Base-by-base conservation (phyloP, 1,140 invertebrate species). In the Pseudachorutes palmiensis region DNA sequence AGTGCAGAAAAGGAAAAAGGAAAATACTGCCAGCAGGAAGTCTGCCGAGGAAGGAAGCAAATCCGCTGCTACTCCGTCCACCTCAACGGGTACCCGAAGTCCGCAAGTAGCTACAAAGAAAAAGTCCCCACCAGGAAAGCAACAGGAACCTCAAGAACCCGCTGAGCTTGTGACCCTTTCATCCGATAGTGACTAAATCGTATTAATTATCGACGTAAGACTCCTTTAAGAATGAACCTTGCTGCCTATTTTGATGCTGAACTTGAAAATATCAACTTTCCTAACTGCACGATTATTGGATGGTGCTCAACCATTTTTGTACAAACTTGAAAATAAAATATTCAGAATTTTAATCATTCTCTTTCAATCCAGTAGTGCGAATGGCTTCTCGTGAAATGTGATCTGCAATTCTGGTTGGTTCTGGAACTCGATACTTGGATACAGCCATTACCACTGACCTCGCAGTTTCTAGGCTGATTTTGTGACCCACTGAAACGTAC, bases 401-500 rank as follows among this genome's bases (percentile, higher is more conserved):
- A 61, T 76, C 76, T 26, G 75, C 80, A 75, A 76, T 73, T 74
- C 81, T 72, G 19, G 78, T 74, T 48, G 81, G 81, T 70, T 81
- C 80, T n/a, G 81, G 80, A 66, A 81, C 75, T 36, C 80, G 72
- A 69, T 76, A 78, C 70, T 77, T 76, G 51, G 76, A 77, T 66
- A 77, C 79, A 41, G 68, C 63, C 32, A 78, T 68, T 2, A 81
- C 80, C 14, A 81, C 69, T 66, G 70, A 71, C 22, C 75, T 71
- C 19, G 80, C 78, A 9, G 79, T 78, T 12, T 78, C 75, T 63
- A 81, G 70, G 59, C 75, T 76, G 31, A 82, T 78, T 69, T 75
- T 76, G 67, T 82, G 79, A 51, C 81, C 81, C 28, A 78, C 72
- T 19, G 80, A 81, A 31, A 82, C 72, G 65, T 79, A 82, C 16